A percentile compares a stretch with the other conserved stretches of the same genome.
Conservation (phyloP, 2,113 vertebrate species). For the Nothocercus julius region DNA sequence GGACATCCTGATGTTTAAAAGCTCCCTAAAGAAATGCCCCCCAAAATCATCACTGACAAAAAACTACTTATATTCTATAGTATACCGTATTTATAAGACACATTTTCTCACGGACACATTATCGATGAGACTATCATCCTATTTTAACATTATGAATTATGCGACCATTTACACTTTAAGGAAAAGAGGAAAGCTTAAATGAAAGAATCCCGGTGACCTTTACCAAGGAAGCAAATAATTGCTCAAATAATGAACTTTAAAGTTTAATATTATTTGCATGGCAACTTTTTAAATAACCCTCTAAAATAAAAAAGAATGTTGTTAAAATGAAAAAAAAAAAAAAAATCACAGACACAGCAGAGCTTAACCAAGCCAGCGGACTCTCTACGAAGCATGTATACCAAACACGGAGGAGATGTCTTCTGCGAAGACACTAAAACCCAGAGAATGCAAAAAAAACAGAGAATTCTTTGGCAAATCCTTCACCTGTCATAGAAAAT, state of each 20-base stretch:
- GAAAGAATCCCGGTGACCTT: slow-evolving; percentile 3
- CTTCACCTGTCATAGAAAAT: neutral
- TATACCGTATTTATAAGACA: neutral
- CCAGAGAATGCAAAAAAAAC: neutral
- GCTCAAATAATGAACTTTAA: neutral
- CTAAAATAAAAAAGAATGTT: neutral
- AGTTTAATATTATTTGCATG: neutral
- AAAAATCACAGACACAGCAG: neutral
- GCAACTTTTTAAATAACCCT: slow-evolving; percentile 7
- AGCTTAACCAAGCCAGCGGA: neutral
- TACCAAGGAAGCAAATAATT: neutral
- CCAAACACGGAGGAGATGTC: neutral
- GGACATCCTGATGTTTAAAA: neutral
- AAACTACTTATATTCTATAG: neutral
- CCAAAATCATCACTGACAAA: neutral
- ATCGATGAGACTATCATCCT: neutral
- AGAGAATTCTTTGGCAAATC: neutral
- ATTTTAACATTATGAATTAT: neutral
- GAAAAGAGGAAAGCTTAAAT: slow-evolving; percentile 14
- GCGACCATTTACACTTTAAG: neutral
- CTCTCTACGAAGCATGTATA: neutral
- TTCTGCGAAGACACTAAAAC: neutral
- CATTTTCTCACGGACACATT: neutral
- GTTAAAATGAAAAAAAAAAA: neutral
- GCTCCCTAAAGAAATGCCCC: neutral